Conservation (phyloP, 2,888 invertebrate species). For the Amorpha juglandis region DNA sequence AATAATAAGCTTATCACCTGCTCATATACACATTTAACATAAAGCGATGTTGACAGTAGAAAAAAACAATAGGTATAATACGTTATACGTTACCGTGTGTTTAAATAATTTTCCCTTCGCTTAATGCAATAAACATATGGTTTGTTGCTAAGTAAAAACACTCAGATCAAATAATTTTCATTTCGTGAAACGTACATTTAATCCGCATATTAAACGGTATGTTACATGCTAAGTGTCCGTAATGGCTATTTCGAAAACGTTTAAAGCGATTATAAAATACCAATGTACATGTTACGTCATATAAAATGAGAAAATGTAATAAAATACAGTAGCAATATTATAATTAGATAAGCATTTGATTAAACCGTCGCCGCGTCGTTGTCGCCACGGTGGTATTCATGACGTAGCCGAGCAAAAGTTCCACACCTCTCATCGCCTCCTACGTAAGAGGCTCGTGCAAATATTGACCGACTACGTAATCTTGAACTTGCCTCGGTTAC, state of each 20-base stretch:
- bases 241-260: neutral
- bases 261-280: neutral
- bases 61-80: neutral
- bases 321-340: neutral
- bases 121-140: neutral
- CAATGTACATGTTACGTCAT: neutral
- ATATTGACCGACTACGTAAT: constrained; percentile 69
- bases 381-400: constrained; percentile 39
- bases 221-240: neutral
- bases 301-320: neutral
- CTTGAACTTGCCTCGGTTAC: constrained; percentile 43
- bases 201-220: neutral
- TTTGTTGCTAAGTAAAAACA: neutral
- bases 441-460: constrained; percentile 64
- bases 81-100: neutral
- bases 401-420: constrained; percentile 71
- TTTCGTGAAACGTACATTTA: neutral
- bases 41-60: constrained; percentile 2
- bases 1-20: constrained; percentile 20
- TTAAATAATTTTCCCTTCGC: constrained; percentile 1
- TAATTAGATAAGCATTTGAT: neutral
- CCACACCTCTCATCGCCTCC: constrained; percentile 64
- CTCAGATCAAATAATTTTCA: neutral
- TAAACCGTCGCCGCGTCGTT: neutral
- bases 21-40: constrained; percentile 15